phyloP scores from a whole-genome alignment of 2,113 vertebrate genomes.

The Caracal caracal region DNA sequence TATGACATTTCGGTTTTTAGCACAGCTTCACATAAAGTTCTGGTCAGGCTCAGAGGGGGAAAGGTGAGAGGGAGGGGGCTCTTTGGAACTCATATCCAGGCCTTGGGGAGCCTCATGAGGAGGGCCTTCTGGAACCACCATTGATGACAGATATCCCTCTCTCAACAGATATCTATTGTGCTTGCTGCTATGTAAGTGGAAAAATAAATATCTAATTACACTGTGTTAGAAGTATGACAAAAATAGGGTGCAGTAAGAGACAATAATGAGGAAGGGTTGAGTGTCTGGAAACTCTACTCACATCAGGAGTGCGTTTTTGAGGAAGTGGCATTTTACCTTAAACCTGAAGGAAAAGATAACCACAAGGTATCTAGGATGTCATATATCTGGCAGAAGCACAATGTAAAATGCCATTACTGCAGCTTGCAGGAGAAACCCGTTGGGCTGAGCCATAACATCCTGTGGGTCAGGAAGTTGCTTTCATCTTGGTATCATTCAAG shows the following conservation, averaged over 20 bases:
- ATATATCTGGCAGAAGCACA: neutral
- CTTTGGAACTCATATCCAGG: neutral
- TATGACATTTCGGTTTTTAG: neutral
- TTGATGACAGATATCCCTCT: neutral
- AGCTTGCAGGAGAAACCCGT: neutral
- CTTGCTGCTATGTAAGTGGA: neutral
- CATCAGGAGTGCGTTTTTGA: neutral
- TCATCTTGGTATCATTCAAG: conserved; percentile 6
- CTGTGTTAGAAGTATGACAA: neutral
- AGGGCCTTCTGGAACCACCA: neutral
- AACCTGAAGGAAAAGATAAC: neutral
- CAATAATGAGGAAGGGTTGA: neutral
- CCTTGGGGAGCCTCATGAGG: too few species aligned
- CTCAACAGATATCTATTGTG: neutral
- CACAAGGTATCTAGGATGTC: neutral
- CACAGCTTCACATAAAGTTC: neutral
- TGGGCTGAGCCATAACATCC: neutral
- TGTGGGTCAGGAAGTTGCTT: neutral
- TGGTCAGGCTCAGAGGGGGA: neutral
- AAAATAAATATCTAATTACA: neutral
- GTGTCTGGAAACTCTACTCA: neutral
- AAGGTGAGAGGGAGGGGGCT: neutral
- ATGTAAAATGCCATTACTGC: neutral
- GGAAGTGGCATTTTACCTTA: neutral
- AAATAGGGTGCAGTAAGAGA: neutral